Evolutionary conservation across 92 coral and sea anemone genomes (phyloP).

Genomic region (Phenganax subtilis): DNA sequence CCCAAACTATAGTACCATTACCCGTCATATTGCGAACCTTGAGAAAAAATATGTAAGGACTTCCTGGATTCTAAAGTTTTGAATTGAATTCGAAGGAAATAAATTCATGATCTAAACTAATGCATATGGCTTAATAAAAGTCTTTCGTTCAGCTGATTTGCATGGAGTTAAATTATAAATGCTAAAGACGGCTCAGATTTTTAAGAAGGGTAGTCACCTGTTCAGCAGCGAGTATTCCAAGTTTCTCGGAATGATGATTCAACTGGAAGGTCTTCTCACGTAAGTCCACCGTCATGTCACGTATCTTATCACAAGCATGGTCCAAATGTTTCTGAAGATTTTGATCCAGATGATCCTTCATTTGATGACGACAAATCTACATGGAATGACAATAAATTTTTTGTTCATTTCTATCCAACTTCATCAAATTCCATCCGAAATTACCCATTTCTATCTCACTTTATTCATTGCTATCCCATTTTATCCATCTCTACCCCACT

Average conservation of each 20-base stretch:
- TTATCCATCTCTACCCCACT: neutral
- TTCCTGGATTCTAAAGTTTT: no score
- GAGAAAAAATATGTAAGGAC: neutral
- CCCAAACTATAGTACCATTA: conserved; percentile 33
- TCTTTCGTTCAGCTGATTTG: no score
- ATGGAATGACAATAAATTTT: neutral
- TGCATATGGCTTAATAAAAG: no score
- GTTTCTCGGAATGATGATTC: conserved; percentile 24
- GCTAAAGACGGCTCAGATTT: no score
- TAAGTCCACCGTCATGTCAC: conserved; percentile 23
- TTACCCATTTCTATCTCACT: no score
- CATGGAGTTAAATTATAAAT: no score
- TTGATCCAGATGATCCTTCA: conserved; percentile 21
- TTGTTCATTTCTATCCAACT: neutral
- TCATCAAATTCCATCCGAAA: no score
- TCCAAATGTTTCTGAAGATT: conserved; percentile 30
- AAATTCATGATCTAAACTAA: no score
- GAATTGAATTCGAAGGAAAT: no score
- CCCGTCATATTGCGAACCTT: conserved; percentile 35
- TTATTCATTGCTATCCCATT: no score
- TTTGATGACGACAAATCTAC: conserved; percentile 17
- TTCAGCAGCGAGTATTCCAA: conserved; percentile 2
- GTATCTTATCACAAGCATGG: conserved; percentile 33
- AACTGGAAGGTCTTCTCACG: conserved; percentile 36
- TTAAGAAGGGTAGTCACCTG: neutral